A percentile compares a stretch with the other conserved stretches of the same genome.
These are phyloP conservation scores for Myiozetetes cayanensis DNA, from an alignment of 2,113 vertebrate species.

Conservation along the genomic window DNA sequence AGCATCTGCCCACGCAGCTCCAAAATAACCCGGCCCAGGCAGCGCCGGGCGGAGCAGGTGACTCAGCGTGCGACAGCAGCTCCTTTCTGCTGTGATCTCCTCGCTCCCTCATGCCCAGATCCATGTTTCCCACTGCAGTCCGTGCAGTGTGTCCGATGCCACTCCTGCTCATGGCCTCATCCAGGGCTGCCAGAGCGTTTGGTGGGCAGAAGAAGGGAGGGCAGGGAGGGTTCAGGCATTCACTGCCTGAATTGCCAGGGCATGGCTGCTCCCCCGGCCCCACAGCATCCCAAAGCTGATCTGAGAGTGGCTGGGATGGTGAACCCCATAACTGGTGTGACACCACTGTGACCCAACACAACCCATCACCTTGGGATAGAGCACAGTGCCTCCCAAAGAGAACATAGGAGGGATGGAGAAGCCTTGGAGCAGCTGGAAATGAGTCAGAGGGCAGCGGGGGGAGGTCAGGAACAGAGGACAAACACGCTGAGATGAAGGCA, in stretches of 20 bases:
- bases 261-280: neutral
- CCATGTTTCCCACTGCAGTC: neutral
- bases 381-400: fast-evolving
- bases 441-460: neutral
- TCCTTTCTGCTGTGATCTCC: neutral
- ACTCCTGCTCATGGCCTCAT: neutral
- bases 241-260: neutral
- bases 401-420: neutral
- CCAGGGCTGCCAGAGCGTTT: neutral
- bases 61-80: slow-evolving; percentile 5
- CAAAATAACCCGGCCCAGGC: slow-evolving; percentile 6
- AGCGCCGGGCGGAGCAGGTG: slow-evolving; percentile 15
- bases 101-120: fast-evolving
- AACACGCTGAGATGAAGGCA: neutral
- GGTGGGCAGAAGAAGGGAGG: neutral
- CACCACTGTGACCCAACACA: fast-evolving
- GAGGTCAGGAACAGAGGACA: neutral
- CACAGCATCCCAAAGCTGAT: neutral
- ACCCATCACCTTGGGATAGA: neutral
- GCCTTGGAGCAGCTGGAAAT: neutral
- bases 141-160: fast-evolving
- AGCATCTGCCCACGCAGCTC: slow-evolving; percentile 51
- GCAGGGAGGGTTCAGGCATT: neutral
- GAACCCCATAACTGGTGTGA: too few species aligned
- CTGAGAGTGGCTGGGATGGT: neutral